Evolutionary conservation across 1,140 invertebrate species (phyloP).

Genomic region (Vanessa tameamea): DNA sequence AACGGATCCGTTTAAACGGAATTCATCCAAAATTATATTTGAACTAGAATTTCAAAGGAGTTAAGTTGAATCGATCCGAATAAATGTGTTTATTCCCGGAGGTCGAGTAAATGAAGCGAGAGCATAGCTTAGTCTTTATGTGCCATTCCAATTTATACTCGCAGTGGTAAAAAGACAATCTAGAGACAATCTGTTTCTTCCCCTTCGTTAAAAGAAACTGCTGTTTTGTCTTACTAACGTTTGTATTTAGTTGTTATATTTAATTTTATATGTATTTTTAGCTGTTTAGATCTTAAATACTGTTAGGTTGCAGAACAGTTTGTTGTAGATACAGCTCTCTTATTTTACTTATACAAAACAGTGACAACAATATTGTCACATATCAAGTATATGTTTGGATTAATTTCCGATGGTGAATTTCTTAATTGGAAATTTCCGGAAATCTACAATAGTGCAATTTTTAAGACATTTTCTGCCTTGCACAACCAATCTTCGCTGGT

Average conservation of each 20-base stretch:
- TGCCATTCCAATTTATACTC: conserved; percentile 37
- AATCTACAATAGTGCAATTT: too few relatives aligned
- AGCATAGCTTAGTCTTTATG: conserved; percentile 35
- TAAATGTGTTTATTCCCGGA: conserved; percentile 28
- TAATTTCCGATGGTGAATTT: too few relatives aligned
- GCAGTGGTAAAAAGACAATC: conserved; percentile 33
- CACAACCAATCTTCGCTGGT: too few relatives aligned
- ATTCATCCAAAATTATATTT: not conserved
- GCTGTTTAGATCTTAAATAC: not conserved
- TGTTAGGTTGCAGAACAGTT: not conserved
- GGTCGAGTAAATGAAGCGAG: conserved; percentile 30
- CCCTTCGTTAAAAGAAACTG: conserved; percentile 21
- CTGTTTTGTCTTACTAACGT: conserved; percentile 14
- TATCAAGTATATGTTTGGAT: too few relatives aligned
- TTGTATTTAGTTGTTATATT: not conserved
- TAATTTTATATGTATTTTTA: not conserved
- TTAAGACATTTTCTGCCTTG: too few relatives aligned
- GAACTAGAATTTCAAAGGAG: not conserved
- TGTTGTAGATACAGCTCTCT: not conserved
- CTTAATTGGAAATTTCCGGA: too few relatives aligned
- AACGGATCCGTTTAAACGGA: not conserved
- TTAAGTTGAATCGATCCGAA: conserved; percentile 21
- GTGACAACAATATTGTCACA: too few relatives aligned
- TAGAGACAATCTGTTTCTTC: conserved; percentile 31
- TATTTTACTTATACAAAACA: too few relatives aligned